These are phyloP conservation scores for Motacilla tschutschensis DNA, from an alignment of 2,113 vertebrate genomes.

Conservation along the genomic window DNA sequence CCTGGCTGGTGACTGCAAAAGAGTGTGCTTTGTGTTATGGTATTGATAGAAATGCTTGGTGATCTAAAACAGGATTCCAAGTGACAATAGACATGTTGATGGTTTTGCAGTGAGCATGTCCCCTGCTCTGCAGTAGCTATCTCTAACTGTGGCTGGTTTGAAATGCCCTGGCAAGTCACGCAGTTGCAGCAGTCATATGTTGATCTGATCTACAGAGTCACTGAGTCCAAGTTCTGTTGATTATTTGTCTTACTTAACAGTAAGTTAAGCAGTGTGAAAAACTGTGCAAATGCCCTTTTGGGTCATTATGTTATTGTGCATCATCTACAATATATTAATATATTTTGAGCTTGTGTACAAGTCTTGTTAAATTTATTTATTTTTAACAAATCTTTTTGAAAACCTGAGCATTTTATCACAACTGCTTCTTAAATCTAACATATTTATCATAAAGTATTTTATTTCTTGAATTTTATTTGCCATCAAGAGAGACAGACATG, in stretches of 20 bases:
- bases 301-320: conserved; percentile 72
- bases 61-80: neutral
- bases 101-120: conserved; percentile 12
- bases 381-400: conserved; percentile 72
- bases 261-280: conserved; percentile 73
- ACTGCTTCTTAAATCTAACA: conserved; percentile 62
- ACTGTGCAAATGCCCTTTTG: conserved; percentile 69
- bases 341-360: conserved; percentile 54
- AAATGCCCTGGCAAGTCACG: conserved; percentile 56
- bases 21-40: neutral
- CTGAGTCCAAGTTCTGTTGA: conserved; percentile 53
- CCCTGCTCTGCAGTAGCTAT: conserved; percentile 13
- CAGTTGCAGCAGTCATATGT: conserved; percentile 32
- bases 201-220: conserved; percentile 66
- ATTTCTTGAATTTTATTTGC: conserved; percentile 77
- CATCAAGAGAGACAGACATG: conserved; percentile 73
- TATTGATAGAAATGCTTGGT: neutral
- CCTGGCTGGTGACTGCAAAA: neutral
- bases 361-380: conserved; percentile 72
- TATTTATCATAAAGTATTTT: conserved; percentile 73
- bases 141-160: conserved; percentile 47
- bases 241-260: conserved; percentile 55
- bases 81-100: conserved; percentile 14
- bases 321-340: conserved; percentile 64
- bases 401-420: conserved; percentile 59